These are phyloP conservation scores for Cettia cetti DNA, from an alignment of 2,113 vertebrate species.

Conservation along the genomic window DNA sequence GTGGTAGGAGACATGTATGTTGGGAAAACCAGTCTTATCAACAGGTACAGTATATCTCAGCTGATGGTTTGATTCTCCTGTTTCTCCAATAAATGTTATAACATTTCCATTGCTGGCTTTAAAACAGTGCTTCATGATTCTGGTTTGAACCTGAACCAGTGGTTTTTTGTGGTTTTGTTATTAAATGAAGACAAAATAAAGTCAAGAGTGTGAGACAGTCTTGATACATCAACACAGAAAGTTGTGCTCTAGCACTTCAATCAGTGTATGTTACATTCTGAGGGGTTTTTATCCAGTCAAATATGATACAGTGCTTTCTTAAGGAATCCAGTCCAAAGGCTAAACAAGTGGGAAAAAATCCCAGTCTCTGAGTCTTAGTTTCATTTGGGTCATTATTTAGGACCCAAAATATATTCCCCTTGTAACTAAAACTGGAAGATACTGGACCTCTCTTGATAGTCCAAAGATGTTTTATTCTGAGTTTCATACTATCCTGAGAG, in stretches of 20 bases:
- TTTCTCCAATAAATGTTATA: not conserved
- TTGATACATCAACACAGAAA: not conserved
- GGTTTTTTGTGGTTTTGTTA: not conserved
- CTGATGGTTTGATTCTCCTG: not conserved
- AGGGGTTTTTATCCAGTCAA: not conserved
- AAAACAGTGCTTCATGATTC: not conserved
- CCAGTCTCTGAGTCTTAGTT: not conserved
- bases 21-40: conserved; percentile 92
- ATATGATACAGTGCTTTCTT: not conserved
- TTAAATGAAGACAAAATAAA: not conserved
- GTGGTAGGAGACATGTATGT: conserved; percentile 89
- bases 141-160: not conserved
- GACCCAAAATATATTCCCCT: not conserved
- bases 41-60: conserved; percentile 74
- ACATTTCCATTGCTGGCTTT: not conserved
- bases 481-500: not conserved
- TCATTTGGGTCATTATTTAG: not conserved
- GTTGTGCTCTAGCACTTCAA: not conserved
- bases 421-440: not conserved
- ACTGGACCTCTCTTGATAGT: not conserved
- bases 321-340: not conserved
- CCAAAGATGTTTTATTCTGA: not conserved
- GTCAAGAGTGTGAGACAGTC: not conserved
- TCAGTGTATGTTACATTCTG: not conserved
- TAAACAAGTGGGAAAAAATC: not conserved